Evolutionary conservation across 2,888 invertebrate genomes (phyloP), one percentile per base, ranked within the genome.

Genomic region (Stegophylla sp.): DNA sequence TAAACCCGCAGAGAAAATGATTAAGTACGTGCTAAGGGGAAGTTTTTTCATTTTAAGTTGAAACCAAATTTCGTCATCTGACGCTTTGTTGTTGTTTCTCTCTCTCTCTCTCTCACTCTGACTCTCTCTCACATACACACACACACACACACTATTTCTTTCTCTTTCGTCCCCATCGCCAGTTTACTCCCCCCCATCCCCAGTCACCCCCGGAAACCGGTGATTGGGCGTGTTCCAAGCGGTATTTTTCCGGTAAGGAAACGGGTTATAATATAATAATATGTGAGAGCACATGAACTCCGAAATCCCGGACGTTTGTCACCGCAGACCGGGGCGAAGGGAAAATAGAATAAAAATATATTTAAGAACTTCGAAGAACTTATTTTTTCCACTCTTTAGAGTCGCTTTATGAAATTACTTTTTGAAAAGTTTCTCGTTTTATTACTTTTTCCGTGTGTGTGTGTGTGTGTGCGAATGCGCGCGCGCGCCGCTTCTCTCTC

Each of bases 351-450:
- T 79, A 79, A 79, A 79, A 79, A 79, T 79, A 79, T 79, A 79
- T 79, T 79, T 79, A 79, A 79, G 79, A 79, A 79, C 79, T 79
- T 71, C 61, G 59, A 56, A 61, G 71, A 79, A 79, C 79, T 79
- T 71, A 79, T 79, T 79, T 79, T 79, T 79, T 79, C 79, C 71
- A 79, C 79, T 71, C 79, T 79, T 79, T 79, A 79, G 71, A 79
- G 79, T 79, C 79, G 79, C 71, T 79, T 79, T 79, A 79, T 79
- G 79, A 79, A 79, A 79, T 79, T 79, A 79, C 79, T 79, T 79
- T 79, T 79, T 79, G 79, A 79, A 79, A 79, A 79, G 71, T 79
- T 79, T 79, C 79, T 63, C 71, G 63, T 79, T 79, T 79, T 79
- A 79, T 79, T 79, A 71, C 79, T 79, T 79, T 79, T 77, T 48